Evolutionary conservation across 2,113 vertebrate species (phyloP).

Genomic region (Cyprinodon tularosa): DNA sequence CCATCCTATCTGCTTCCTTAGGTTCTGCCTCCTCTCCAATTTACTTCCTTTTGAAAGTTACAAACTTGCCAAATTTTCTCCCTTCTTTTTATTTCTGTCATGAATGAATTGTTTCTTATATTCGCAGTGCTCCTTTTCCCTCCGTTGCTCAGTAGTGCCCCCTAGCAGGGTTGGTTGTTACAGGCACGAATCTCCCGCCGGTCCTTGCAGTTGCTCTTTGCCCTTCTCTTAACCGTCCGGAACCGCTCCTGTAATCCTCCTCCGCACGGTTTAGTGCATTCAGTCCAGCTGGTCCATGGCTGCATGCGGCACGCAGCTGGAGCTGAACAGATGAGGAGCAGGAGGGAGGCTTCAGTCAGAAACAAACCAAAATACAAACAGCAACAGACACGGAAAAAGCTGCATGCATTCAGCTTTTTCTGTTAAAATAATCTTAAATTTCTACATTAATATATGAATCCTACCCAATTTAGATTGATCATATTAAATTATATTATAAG

Average conservation of each 20-base stretch:
- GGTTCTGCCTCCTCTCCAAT: neutral
- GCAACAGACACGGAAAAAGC: neutral
- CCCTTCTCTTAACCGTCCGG: constrained; percentile 88
- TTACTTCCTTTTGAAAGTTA: neutral
- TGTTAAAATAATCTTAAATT: neutral
- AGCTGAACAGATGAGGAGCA: constrained; percentile 16
- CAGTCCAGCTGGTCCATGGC: constrained; percentile 91
- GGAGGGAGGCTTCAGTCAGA: neutral
- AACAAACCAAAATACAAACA: neutral
- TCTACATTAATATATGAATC: neutral
- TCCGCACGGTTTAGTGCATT: constrained; percentile 89
- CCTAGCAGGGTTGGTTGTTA: constrained; percentile 91
- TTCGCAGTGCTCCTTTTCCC: neutral
- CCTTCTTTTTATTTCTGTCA: neutral
- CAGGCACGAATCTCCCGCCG: constrained; percentile 92
- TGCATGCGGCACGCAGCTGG: constrained; percentile 87
- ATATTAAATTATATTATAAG: neutral
- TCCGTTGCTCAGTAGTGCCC: constrained; percentile 37
- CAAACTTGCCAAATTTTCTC: neutral
- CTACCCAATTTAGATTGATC: neutral
- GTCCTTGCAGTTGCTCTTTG: constrained; percentile 90
- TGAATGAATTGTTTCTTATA: constrained; percentile 3
- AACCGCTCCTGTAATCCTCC: constrained; percentile 93
- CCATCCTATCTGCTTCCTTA: neutral
- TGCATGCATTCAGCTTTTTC: neutral